Conservation (phyloP, 1,140 invertebrate species). For the Dolichoris vasculosae region DNA sequence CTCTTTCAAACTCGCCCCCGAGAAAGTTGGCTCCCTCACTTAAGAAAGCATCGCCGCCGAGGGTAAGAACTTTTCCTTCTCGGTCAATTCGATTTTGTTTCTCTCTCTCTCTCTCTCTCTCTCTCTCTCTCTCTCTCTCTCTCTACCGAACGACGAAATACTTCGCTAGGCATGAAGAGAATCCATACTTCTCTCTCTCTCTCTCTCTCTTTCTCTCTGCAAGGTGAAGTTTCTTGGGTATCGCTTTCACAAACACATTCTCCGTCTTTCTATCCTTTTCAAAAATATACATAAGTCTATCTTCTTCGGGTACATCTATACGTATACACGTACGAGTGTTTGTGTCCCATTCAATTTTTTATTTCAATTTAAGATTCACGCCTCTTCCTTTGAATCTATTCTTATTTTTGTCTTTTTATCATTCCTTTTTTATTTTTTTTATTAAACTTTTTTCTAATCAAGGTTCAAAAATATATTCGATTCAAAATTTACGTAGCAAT, state of each 20-base stretch:
- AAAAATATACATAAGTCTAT: slow-evolving; percentile 21
- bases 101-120: neutral
- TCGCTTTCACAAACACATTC: slow-evolving; percentile 45
- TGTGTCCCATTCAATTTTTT: slow-evolving; percentile 30
- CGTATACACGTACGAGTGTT: neutral
- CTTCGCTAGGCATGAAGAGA: slow-evolving; percentile 42
- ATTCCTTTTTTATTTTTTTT: neutral
- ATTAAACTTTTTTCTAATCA: slow-evolving; percentile 31
- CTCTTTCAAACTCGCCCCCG: neutral
- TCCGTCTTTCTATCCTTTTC: neutral
- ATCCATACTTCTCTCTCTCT: slow-evolving; percentile 44
- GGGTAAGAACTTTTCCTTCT: slow-evolving; percentile 33
- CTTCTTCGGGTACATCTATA: slow-evolving; percentile 15
- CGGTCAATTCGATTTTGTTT: slow-evolving; percentile 37
- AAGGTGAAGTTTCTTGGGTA: slow-evolving; percentile 35
- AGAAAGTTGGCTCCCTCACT: slow-evolving; percentile 49
- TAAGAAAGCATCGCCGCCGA: slow-evolving; percentile 24
- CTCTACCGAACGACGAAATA: slow-evolving; percentile 37
- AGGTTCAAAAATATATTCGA: slow-evolving; percentile 42
- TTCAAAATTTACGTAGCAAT: slow-evolving; percentile 17
- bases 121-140: slow-evolving; percentile 19
- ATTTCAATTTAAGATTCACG: slow-evolving; percentile 36
- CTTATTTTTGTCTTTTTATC: neutral
- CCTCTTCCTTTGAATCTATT: neutral
- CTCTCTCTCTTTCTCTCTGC: neutral